A percentile compares a stretch with the other conserved stretches of the same genome.
phyloP scores from a whole-genome alignment of 2,888 invertebrate genomes.

The Trissolcus japonicus region DNA sequence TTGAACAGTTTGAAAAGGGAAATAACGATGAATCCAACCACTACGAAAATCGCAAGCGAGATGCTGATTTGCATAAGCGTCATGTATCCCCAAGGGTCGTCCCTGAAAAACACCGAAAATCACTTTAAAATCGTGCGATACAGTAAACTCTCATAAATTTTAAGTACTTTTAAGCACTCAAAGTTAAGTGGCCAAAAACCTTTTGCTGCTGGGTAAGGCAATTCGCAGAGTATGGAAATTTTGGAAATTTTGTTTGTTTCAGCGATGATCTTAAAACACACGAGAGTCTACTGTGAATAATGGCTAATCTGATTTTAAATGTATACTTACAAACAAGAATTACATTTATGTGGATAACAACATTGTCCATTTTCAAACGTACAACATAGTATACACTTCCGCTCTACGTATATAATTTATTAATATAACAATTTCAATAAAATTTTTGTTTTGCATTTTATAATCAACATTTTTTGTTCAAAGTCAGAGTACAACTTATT shows the following conservation, averaged over 20 bases:
- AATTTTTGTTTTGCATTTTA: not conserved
- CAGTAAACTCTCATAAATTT: constrained; percentile 56
- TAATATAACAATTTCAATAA: constrained; percentile 10
- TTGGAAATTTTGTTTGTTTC: not conserved
- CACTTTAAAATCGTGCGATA: constrained; percentile 35
- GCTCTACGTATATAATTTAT: constrained; percentile 35
- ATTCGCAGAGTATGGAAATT: too few relatives aligned
- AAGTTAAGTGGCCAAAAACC: not conserved
- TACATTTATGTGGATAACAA: constrained; percentile 54
- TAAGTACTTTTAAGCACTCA: constrained; percentile 22
- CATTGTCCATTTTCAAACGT: constrained; percentile 44
- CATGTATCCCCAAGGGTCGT: constrained; percentile 46
- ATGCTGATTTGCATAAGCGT: constrained; percentile 58
- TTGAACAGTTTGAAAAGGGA: constrained; percentile 60
- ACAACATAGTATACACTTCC: constrained; percentile 54
- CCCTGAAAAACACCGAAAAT: constrained; percentile 48
- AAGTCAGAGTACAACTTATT: too few relatives aligned
- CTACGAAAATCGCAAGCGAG: constrained; percentile 57
- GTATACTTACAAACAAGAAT: constrained; percentile 53
- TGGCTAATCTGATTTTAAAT: constrained; percentile 8
- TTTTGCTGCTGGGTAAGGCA: not conserved
- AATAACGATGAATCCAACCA: constrained; percentile 56
- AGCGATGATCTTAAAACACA: constrained; percentile 43
- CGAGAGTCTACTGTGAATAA: constrained; percentile 39
- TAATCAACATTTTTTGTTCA: not conserved